Evolutionary conservation across 1,140 invertebrate species (phyloP).

Genomic region (Aphelinus atriplicis): DNA sequence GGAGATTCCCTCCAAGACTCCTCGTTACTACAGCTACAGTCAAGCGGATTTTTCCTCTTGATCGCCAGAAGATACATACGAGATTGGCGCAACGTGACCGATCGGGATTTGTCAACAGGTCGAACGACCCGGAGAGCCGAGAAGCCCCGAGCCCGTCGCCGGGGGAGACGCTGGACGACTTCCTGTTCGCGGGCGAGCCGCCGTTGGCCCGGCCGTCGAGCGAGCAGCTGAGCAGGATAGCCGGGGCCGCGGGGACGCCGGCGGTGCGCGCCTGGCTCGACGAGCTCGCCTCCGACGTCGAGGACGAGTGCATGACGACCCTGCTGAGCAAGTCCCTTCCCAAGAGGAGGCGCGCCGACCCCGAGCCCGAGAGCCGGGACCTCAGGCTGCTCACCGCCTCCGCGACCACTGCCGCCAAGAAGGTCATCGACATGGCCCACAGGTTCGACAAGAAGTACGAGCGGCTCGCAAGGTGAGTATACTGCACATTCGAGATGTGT

Average conservation of each 20-base stretch:
- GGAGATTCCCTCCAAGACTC: too few relatives aligned
- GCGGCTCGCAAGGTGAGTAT: slow-evolving; percentile 51
- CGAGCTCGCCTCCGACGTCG: slow-evolving; percentile 47
- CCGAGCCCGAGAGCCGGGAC: slow-evolving; percentile 30
- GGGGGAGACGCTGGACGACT: slow-evolving; percentile 50
- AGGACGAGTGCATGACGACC: slow-evolving; percentile 52
- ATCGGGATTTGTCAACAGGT: too few relatives aligned
- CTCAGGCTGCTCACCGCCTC: slow-evolving; percentile 53
- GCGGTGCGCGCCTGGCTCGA: slow-evolving; percentile 55
- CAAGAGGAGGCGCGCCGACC: slow-evolving; percentile 7
- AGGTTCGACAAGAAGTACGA: slow-evolving; percentile 54
- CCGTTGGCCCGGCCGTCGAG: slow-evolving; percentile 46
- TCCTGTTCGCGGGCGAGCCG: slow-evolving; percentile 54
- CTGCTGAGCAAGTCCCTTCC: slow-evolving; percentile 58
- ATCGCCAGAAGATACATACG: too few relatives aligned
- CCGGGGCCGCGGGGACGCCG: slow-evolving; percentile 4
- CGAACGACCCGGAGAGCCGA: background rate
- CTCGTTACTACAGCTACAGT: too few relatives aligned
- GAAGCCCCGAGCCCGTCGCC: background rate
- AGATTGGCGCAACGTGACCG: too few relatives aligned
- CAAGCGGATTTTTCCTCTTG: too few relatives aligned
- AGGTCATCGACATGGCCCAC: slow-evolving; percentile 55
- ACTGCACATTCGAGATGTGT: background rate
- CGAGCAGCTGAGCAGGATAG: background rate
- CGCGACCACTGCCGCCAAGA: slow-evolving; percentile 59